phyloP scores from a whole-genome alignment of 2,797 vertebrate genomes.

The Serranus cabrilla region DNA sequence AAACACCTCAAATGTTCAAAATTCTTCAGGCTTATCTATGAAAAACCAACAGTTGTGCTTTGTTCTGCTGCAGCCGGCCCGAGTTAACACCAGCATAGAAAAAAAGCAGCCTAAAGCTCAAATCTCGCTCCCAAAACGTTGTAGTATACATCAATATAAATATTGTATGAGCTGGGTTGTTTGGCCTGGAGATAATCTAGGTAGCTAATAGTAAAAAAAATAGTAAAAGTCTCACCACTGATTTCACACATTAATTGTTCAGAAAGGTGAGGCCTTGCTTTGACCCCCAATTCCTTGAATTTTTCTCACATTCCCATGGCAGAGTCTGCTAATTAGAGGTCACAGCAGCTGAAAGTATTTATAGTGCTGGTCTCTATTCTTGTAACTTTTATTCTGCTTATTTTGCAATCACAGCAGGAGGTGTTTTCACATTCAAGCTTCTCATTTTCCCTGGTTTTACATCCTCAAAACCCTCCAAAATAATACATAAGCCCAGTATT shows the following conservation, averaged over 20 bases:
- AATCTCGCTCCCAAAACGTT: slow-evolving; percentile 29
- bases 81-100: slow-evolving; percentile 23
- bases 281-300: slow-evolving; percentile 13
- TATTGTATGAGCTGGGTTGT: slow-evolving; percentile 55
- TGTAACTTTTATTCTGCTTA: not conserved
- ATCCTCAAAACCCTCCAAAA: not conserved
- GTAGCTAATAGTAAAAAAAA: slow-evolving; percentile 36
- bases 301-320: slow-evolving; percentile 1
- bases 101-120: slow-evolving; percentile 46
- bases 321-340: slow-evolving; percentile 46
- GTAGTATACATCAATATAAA: slow-evolving; percentile 50
- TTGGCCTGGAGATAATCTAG: slow-evolving; percentile 49
- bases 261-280: slow-evolving; percentile 1
- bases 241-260: slow-evolving; percentile 36
- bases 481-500: not conserved
- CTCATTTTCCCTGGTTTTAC: not conserved
- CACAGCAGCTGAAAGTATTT: slow-evolving; percentile 32
- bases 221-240: not conserved
- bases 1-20: slow-evolving; percentile 26
- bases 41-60: slow-evolving; percentile 43
- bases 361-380: not conserved
- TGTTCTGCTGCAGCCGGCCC: slow-evolving; percentile 28
- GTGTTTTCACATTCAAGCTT: slow-evolving; percentile 3
- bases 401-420: slow-evolving; percentile 15
- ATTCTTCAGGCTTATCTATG: slow-evolving; percentile 34